Percentiles rank a stretch among this genome's conserved stretches.
Conservation (phyloP, 2,113 vertebrate genomes). For the Mustelus asterias region DNA sequence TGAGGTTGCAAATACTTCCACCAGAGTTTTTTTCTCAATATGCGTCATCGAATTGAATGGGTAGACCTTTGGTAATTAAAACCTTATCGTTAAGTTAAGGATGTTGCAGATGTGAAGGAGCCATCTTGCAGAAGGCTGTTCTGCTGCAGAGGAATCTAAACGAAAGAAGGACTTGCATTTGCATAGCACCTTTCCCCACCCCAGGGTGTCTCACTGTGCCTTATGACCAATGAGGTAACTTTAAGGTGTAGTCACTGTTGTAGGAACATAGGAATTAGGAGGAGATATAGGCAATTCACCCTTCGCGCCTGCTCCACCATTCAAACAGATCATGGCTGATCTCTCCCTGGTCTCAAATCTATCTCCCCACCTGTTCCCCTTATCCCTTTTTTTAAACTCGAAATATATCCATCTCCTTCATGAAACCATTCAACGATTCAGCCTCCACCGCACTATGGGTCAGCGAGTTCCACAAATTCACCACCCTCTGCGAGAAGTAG, state of each 20-base stretch:
- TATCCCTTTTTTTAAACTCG: too few relatives aligned
- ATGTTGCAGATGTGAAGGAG: not conserved
- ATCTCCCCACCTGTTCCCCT: too few relatives aligned
- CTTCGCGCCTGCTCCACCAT: too few relatives aligned
- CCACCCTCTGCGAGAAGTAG: too few relatives aligned
- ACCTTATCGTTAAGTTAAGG: not conserved
- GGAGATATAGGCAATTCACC: too few relatives aligned
- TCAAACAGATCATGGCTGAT: too few relatives aligned
- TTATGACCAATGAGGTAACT: not conserved
- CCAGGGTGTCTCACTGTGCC: not conserved
- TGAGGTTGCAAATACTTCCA: not conserved
- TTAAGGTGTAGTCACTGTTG: not conserved
- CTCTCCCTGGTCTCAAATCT: too few relatives aligned
- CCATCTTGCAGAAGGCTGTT: not conserved
- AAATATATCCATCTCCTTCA: too few relatives aligned
- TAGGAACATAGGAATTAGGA: too few relatives aligned
- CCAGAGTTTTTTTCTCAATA: not conserved
- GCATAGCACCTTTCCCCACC: not conserved
- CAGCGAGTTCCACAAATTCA: too few relatives aligned
- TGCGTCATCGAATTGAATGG: not conserved
- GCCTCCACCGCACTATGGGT: too few relatives aligned
- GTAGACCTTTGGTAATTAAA: not conserved
- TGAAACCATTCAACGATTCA: too few relatives aligned
- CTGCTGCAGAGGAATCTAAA: not conserved
- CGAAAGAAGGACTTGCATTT: not conserved